Base-by-base conservation (phyloP, 2,888 invertebrate species). In the Neria commutata region DNA sequence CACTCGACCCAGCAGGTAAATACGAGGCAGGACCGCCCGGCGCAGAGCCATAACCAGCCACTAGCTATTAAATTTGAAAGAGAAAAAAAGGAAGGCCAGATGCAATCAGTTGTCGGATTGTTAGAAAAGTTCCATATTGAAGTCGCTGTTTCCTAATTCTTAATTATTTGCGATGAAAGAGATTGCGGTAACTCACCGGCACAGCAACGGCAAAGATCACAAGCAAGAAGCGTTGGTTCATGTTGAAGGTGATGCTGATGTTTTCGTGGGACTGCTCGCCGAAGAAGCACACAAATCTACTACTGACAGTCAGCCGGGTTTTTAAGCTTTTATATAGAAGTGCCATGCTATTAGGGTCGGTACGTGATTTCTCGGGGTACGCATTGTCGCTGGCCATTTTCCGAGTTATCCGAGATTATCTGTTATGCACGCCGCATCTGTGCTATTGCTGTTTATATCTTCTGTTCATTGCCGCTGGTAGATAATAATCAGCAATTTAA, bases 141-240 rank as follows among this genome's bases (percentile, higher is more conserved):
- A 16, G 14, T 34, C 34, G n/a, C 49, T 47, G 19, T 19, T 50
- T n/a, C 24, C 33, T 21, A n/a, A 49, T 53, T 54, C 24, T 51
- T 37, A 60, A 46, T 29, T 40, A 37, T 33, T 47, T 29, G 2
- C 16, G 16, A 17, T 17, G 47, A 45, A 25, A 42, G 33, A 33
- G 42, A 45, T 48, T 19, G 40, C 51, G 34, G 8, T 48, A 56
- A 76, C 79, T 63, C 76, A 79, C 79, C 78, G 78, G 78, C 67
- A 74, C 70, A 54, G 74, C 73, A 65, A 77, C 68, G 65, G 76
- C 74, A 54, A 77, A 70, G 54, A 80, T 68, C 66, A 73, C 70
- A 67, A 77, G 73, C 68, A 76, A 69, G 60, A 77, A 70, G 68
- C 70, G 68, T 65, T 67, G 67, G 68, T 74, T 73, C 79, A 79